Evolutionary conservation across 2,113 vertebrate genomes (phyloP), one percentile per base, ranked within the genome.

Genomic region (Agelaius phoeniceus): DNA sequence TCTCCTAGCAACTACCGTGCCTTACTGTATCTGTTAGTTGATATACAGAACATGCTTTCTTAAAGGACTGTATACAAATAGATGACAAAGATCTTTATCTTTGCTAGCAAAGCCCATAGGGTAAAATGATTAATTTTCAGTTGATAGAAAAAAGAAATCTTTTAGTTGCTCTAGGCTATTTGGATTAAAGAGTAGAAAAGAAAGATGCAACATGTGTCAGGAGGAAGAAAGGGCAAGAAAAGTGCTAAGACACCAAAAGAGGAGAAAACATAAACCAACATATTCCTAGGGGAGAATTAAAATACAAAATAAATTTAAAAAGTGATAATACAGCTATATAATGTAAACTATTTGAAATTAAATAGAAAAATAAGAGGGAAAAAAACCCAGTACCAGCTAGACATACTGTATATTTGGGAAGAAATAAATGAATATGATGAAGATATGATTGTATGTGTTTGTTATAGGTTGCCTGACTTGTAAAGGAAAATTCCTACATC

Each of bases 41-140:
- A 86, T 61, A 84, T 37, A 93, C 65, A 84, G 65, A 89, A 89
- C 9, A 81, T 58, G 7, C 33, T 77, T 92, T 90, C 76, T 84
- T 89, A 84, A 75, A 92, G 15, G 39, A 89, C 57, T 63, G n/a
- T 75, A 68, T 61, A 93, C 59, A 94, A 88, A 80, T 63, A 57
- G 43, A 76, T 80, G 51, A 84, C 39, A 89, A 87, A 92, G 30
- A 78, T 75, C 61, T 84, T 86, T 52, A 67, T 89, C 14, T 87
- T 88, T 84, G 54, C 41, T 81, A 52, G 39, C 30, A 87, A 85
- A 88, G 48, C 48, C 76, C 19, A 71, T 44, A 63, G 78, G 33
- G 51, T 67, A 89, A 95, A 89, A 67, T 37, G 12, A 22, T 92
- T 92, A 84, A 83, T 84, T 86, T 85, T 85, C 59, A 65, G 55